Conservation (phyloP, 2,888 invertebrate genomes). For the Cataglyphis rosenhaueri region DNA sequence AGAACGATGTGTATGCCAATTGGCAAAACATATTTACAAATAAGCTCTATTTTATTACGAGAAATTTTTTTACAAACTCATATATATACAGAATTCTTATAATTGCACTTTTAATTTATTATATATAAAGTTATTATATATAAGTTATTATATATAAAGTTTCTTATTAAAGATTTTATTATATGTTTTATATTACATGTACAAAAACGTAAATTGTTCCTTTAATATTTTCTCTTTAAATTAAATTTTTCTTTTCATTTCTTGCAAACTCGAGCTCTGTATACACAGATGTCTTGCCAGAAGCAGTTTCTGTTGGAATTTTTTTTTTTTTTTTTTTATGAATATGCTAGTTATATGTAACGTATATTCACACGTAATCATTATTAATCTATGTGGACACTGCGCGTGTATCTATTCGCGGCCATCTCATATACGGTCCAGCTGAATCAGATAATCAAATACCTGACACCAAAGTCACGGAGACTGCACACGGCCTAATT, state of each 20-base stretch:
- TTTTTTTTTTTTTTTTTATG: not conserved
- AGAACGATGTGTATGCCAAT: slow-evolving; percentile 4
- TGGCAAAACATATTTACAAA: not conserved
- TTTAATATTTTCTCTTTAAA: not conserved
- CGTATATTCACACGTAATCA: slow-evolving; percentile 22
- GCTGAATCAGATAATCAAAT: slow-evolving; percentile 56
- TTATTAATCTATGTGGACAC: slow-evolving; percentile 29
- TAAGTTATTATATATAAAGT: not conserved
- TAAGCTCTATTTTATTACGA: slow-evolving; percentile 23
- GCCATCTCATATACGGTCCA: slow-evolving; percentile 47
- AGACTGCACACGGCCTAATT: slow-evolving; percentile 60
- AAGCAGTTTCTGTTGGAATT: not conserved
- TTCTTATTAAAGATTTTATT: not conserved
- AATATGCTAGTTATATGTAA: not conserved
- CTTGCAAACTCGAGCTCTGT: not conserved
- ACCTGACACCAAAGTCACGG: slow-evolving; percentile 41
- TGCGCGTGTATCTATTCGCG: slow-evolving; percentile 40
- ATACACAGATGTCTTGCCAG: not conserved
- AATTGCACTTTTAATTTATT: not conserved
- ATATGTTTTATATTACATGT: not conserved
- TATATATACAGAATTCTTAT: slow-evolving; percentile 7
- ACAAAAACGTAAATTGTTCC: not conserved
- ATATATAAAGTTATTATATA: not conserved
- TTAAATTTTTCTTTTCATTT: not conserved
- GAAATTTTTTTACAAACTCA: not conserved